These are phyloP conservation scores for Nycticryphes semicollaris DNA, from an alignment of 2,113 vertebrate genomes.

Conservation along the genomic window DNA sequence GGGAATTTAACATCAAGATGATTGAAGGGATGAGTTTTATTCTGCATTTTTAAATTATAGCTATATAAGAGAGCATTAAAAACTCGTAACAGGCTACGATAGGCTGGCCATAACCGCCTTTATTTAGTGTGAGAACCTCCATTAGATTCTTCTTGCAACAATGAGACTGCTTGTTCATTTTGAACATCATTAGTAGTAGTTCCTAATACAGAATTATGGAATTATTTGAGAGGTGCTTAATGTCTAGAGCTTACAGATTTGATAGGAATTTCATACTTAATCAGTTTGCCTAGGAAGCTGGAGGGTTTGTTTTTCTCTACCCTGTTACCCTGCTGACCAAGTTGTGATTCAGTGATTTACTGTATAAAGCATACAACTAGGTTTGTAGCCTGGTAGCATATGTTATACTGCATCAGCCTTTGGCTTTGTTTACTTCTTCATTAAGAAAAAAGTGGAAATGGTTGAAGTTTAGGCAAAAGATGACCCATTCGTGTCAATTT, in stretches of 20 bases:
- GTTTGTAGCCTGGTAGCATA: neutral
- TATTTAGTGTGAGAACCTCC: neutral
- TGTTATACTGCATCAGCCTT: neutral
- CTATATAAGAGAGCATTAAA: neutral
- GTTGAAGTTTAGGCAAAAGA: neutral
- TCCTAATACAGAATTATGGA: neutral
- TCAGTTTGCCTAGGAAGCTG: neutral
- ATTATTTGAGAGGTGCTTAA: neutral
- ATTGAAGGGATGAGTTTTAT: neutral
- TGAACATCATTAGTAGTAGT: neutral
- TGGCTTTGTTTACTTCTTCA: neutral
- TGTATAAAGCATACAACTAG: neutral
- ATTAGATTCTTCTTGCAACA: neutral
- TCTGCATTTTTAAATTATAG: neutral
- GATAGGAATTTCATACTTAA: neutral
- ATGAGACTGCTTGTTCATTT: neutral
- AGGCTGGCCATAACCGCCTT: neutral
- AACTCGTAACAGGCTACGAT: neutral
- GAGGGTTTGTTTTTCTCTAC: neutral
- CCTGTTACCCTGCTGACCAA: neutral
- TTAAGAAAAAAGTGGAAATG: accelerated
- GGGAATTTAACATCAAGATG: neutral
- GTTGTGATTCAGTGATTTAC: neutral
- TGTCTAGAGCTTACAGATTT: neutral
- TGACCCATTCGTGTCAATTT: neutral